phyloP scores from a whole-genome alignment of 37 sponge, comb jelly and placozoan species.

The Chondrilla cf. caribensis region DNA sequence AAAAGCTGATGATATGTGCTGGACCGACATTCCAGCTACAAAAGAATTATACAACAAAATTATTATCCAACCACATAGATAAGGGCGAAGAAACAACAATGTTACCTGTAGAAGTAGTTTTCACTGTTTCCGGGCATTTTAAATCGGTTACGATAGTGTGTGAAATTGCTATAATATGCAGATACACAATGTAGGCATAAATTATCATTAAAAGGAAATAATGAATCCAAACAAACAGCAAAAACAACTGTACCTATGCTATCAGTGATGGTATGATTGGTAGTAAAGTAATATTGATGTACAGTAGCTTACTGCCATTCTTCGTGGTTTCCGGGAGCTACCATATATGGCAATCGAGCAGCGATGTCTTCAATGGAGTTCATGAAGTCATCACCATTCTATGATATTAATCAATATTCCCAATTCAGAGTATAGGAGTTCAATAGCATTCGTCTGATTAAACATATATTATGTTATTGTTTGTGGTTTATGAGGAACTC shows the following conservation, averaged over 20 bases:
- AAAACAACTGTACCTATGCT: too few species aligned
- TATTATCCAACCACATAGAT: neutral
- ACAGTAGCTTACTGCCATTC: conserved; percentile 14
- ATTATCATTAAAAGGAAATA: too few species aligned
- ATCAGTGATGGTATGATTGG: too few species aligned
- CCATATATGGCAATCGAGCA: conserved; percentile 54
- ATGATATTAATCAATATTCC: neutral
- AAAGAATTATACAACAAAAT: neutral
- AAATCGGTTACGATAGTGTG: conserved; percentile 49
- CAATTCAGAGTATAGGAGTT: neutral
- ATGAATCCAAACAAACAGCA: too few species aligned
- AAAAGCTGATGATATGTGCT: conserved; percentile 56
- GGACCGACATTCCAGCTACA: conserved; percentile 33
- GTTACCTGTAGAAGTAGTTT: conserved; percentile 15
- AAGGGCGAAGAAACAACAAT: neutral
- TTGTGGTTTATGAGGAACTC: neutral
- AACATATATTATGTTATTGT: too few species aligned
- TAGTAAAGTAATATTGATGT: too few species aligned
- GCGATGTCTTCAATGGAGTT: conserved; percentile 31
- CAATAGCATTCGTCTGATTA: too few species aligned
- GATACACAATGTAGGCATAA: too few species aligned
- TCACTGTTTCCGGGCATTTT: conserved; percentile 46
- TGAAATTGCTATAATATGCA: conserved; percentile 40
- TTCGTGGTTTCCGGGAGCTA: conserved; percentile 50
- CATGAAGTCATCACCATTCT: conserved; percentile 56